Conservation (phyloP, 2,113 vertebrate genomes). For the Rattus rattus region DNA sequence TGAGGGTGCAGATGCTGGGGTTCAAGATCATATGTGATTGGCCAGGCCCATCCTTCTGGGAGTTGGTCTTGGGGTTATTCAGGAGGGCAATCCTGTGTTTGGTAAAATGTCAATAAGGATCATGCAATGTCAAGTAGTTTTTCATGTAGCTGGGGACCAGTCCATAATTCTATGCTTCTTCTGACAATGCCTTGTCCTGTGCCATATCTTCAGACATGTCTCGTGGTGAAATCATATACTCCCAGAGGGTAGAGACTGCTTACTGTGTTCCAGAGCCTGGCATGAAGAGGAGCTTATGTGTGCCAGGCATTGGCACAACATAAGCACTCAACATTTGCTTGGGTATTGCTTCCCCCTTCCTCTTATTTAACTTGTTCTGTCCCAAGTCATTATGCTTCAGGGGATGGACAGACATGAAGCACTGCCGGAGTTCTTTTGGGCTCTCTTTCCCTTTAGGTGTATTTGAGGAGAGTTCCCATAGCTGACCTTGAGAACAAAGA, state of each 20-base stretch:
- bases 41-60: not conserved
- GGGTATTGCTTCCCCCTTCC: not conserved
- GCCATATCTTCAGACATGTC: not conserved
- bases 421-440: not conserved
- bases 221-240: not conserved
- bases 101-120: slow-evolving; percentile 77
- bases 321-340: not conserved
- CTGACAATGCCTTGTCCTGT: not conserved
- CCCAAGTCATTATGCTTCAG: not conserved
- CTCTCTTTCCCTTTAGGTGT: not conserved
- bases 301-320: not conserved
- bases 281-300: not conserved
- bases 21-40: not conserved
- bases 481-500: slow-evolving; percentile 18
- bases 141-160: slow-evolving; percentile 45
- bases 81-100: slow-evolving; percentile 68
- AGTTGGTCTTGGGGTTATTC: slow-evolving; percentile 68
- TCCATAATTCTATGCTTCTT: not conserved
- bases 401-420: not conserved
- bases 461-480: not conserved
- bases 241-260: not conserved
- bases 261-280: not conserved
- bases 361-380: not conserved
- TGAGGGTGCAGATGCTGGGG: not conserved
- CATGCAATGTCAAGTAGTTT: slow-evolving; percentile 78